These are phyloP conservation scores for Anolis sagrei DNA, from an alignment of 2,113 vertebrate species.

Conservation along the genomic window DNA sequence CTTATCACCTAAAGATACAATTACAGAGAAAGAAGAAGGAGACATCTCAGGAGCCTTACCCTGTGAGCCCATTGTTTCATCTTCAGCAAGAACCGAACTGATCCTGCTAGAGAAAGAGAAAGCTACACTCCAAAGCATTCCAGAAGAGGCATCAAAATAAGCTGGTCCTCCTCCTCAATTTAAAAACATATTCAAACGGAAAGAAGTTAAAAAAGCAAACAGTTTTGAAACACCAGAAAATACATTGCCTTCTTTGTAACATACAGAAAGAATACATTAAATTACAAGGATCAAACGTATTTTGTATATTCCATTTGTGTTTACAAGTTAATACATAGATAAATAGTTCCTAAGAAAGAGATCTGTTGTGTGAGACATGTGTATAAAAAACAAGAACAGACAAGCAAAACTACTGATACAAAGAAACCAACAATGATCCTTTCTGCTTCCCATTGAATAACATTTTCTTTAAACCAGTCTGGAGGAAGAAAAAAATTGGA, in stretches of 20 bases:
- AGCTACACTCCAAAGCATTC: not conserved
- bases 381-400: conserved; percentile 23
- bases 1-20: conserved; percentile 66
- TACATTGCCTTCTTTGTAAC: conserved; percentile 35
- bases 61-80: conserved; percentile 38
- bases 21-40: conserved; percentile 23
- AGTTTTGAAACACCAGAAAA: not conserved
- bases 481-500: not conserved
- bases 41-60: not conserved
- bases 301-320: conserved; percentile 23
- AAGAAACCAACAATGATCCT: conserved; percentile 8
- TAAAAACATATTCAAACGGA: not conserved
- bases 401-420: not conserved
- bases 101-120: conserved; percentile 60
- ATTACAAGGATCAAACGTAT: not conserved
- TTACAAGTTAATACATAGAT: conserved; percentile 24
- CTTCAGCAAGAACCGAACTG: conserved; percentile 70
- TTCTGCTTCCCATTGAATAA: not conserved
- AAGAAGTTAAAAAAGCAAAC: not conserved
- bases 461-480: not conserved
- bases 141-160: conserved; percentile 52
- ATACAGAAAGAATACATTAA: conserved; percentile 38
- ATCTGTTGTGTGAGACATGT: conserved; percentile 10
- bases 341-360: conserved; percentile 18
- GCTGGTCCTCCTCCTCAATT: not conserved